Conservation (phyloP, 2,888 invertebrate species). For the Neuroscelio doddi region DNA sequence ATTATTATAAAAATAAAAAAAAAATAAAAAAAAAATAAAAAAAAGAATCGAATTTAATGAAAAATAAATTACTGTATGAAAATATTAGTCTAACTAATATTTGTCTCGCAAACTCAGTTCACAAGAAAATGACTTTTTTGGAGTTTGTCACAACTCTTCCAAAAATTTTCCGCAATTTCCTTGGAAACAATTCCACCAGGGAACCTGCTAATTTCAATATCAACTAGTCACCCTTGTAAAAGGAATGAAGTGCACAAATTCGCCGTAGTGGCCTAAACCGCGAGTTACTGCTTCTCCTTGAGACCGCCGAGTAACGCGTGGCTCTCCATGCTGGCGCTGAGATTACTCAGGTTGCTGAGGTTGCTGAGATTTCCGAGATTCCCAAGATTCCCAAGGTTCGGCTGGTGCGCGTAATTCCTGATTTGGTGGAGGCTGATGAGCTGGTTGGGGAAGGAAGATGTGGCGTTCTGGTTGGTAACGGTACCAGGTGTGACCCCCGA, state of each 20-base stretch:
- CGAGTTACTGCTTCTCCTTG: constrained; percentile 68
- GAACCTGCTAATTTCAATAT: too few species aligned
- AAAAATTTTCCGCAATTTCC: too few species aligned
- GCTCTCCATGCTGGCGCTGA: constrained; percentile 68
- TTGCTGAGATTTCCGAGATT: constrained; percentile 67
- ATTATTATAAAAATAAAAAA: too few species aligned
- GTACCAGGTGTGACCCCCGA: constrained; percentile 63
- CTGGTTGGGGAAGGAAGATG: constrained; percentile 89
- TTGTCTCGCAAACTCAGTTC: too few species aligned
- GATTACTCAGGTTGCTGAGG: constrained; percentile 66
- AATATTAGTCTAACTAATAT: too few species aligned
- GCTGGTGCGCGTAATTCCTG: constrained; percentile 95
- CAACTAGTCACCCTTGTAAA: too few species aligned
- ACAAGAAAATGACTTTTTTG: too few species aligned
- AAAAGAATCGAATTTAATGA: too few species aligned
- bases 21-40: too few species aligned
- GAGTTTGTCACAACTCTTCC: too few species aligned
- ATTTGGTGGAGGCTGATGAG: constrained; percentile 97
- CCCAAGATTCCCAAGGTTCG: constrained; percentile 77
- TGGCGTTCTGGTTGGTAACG: constrained; percentile 72
- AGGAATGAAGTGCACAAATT: neutral
- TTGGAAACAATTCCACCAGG: too few species aligned
- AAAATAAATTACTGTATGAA: too few species aligned
- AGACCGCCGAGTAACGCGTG: constrained; percentile 68
- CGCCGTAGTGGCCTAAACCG: neutral